phyloP scores from a whole-genome alignment of 2,888 invertebrate species.

The Chrysolina americana region DNA sequence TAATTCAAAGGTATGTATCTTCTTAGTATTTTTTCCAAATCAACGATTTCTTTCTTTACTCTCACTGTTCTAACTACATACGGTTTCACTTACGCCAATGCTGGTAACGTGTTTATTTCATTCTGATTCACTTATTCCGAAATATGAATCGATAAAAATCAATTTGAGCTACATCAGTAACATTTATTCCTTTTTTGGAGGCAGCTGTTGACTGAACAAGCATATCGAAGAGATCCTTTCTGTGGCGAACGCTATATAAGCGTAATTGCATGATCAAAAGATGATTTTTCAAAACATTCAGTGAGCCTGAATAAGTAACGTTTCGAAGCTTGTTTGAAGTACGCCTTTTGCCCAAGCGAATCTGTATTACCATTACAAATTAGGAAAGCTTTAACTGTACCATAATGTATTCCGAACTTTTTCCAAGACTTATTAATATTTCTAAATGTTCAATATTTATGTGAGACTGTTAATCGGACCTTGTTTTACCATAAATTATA shows the following conservation, averaged over 20 bases:
- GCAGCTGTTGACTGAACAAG: too few relatives aligned
- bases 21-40: too few relatives aligned
- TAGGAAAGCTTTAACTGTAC: conserved; percentile 43
- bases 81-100: too few relatives aligned
- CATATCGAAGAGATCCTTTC: too few relatives aligned
- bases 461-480: conserved; percentile 46
- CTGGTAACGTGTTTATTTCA: too few relatives aligned
- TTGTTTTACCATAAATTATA: conserved; percentile 53
- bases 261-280: background rate
- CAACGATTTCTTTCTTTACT: too few relatives aligned
- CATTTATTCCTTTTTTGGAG: too few relatives aligned
- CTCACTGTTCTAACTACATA: too few relatives aligned
- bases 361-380: conserved; percentile 48
- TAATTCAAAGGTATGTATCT: too few relatives aligned
- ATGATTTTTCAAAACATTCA: background rate
- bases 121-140: too few relatives aligned
- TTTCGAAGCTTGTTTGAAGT: background rate
- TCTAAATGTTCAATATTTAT: conserved; percentile 52
- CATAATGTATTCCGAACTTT: conserved; percentile 48
- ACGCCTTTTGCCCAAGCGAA: conserved; percentile 7
- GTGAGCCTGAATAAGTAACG: background rate
- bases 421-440: conserved; percentile 48
- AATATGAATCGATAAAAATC: too few relatives aligned
- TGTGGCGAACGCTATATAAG: background rate
- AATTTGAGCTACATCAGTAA: too few relatives aligned